Evolutionary conservation across 2,113 vertebrate species (phyloP), one percentile per base, ranked within the genome.

Genomic region (Strix uralensis): DNA sequence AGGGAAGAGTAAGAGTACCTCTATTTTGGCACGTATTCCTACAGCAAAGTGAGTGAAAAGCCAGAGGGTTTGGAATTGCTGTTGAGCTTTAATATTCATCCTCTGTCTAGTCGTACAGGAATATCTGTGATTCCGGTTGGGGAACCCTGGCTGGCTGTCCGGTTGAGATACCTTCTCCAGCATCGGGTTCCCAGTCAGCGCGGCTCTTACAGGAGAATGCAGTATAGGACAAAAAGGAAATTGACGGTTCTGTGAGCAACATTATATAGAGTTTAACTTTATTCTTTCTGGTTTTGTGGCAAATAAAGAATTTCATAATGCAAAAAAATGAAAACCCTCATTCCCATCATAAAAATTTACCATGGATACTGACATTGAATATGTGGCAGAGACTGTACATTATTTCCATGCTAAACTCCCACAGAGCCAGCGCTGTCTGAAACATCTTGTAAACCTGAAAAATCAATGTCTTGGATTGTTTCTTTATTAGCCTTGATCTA

Each of bases 301-400:
- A 80, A 42, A 52, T 29, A 11, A 62, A 66, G 22, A 66, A 22
- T 12, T 69, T 55, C 34, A 16, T 75, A 54, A 49, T 44, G 18
- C 21, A 91, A 78, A 75, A 44, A 46, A 11, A 29, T 11, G 19
- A 30, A 66, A 40, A 5, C 27, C 9, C 26, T 30, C 20, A 8
- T 8, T 58, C 10, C 57, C n/a, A 23, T 47, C 38, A 15, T 58
- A 32, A 67, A 71, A 40, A 40, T 9, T 32, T 51, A 32, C 55
- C 30, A 3, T 19, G 59, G 63, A 23, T 67, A 25, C 16, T 67
- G 46, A 80, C 78, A 25, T 19, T 58, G 59, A 40, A 7, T 66
- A 4, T 7, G 6, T 44, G 22, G 20, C 21, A 55, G 42, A 54
- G 47, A 5, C 55, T 79, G 11, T 75, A 15, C 0, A 0, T 51